These are phyloP conservation scores for Drosophila testacea DNA, from an alignment of 2,888 invertebrate genomes.

Conservation along the genomic window DNA sequence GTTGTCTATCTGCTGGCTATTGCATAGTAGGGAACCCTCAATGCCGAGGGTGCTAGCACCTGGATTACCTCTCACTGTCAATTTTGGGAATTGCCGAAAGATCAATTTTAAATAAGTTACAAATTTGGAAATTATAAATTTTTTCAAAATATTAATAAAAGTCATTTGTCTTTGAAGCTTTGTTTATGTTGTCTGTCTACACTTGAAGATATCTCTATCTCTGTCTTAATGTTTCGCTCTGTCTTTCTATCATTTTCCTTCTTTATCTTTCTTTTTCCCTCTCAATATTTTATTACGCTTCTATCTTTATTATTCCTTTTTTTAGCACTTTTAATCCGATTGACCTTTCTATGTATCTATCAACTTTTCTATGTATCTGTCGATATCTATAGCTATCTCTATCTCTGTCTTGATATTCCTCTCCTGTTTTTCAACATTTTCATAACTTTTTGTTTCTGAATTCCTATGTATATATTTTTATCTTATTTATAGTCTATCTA, in stretches of 20 bases:
- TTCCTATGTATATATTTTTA: too few species aligned
- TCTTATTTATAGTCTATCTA: too few species aligned
- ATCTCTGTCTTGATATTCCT: too few species aligned
- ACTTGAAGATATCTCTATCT: background rate
- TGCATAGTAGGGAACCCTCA: conserved; percentile 33
- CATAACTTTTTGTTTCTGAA: too few species aligned
- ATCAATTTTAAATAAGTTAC: conserved; percentile 11
- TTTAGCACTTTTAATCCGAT: too few species aligned
- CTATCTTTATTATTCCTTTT: too few species aligned
- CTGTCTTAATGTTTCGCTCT: too few species aligned
- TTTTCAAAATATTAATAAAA: conserved; percentile 26
- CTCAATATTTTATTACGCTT: too few species aligned
- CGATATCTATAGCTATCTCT: background rate
- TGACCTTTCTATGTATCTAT: too few species aligned
- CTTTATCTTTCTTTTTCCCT: too few species aligned
- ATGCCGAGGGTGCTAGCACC: conserved; percentile 16
- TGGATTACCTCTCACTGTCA: conserved; percentile 23
- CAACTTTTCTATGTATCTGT: background rate
- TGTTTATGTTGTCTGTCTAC: background rate
- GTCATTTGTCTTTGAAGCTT: conserved; percentile 1
- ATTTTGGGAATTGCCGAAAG: conserved; percentile 18
- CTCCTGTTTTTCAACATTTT: too few species aligned
- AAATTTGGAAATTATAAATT: conserved; percentile 35
- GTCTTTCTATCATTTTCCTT: background rate
- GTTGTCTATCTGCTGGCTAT: conserved; percentile 15